Percentiles rank a stretch among this genome's conserved stretches.
Evolutionary conservation across 2,113 vertebrate species (phyloP).

Genomic region (Dromaius novaehollandiae): DNA sequence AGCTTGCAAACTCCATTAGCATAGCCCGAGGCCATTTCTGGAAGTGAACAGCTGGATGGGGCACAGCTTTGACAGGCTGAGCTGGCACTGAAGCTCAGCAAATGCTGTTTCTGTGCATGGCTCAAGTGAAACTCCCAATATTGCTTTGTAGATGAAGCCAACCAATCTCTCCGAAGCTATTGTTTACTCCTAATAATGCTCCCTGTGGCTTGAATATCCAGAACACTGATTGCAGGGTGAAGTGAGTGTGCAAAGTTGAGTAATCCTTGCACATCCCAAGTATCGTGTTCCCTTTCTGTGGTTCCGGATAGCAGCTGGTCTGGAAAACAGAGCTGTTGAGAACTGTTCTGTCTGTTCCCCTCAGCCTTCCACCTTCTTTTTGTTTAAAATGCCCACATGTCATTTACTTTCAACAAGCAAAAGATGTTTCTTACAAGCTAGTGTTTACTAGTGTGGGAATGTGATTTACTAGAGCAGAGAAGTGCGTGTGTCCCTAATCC

Average conservation of each 20-base stretch:
- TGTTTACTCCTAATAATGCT: neutral
- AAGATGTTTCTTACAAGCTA: slow-evolving; percentile 46
- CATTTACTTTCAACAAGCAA: slow-evolving; percentile 55
- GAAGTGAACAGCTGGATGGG: neutral
- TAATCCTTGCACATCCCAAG: neutral
- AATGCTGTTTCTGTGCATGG: neutral
- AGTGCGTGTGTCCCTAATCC: neutral
- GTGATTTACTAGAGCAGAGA: neutral
- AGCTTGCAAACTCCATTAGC: neutral
- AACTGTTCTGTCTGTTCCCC: slow-evolving; percentile 41
- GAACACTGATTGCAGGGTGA: neutral
- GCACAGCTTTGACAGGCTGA: neutral
- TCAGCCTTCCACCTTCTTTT: slow-evolving; percentile 59
- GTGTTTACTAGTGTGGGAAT: slow-evolving; percentile 17
- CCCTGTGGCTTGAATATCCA: neutral
- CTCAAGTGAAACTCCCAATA: neutral
- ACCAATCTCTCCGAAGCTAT: neutral
- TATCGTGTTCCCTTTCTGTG: slow-evolving; percentile 22
- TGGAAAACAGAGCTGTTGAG: slow-evolving; percentile 68
- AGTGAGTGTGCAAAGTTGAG: neutral
- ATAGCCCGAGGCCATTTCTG: neutral
- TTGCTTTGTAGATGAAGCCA: neutral
- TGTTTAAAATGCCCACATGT: slow-evolving; percentile 53
- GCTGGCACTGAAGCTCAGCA: neutral
- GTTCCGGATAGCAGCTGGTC: slow-evolving; percentile 55